phyloP scores from a whole-genome alignment of 2,113 vertebrate species.

The Phrynosoma platyrhinos region DNA sequence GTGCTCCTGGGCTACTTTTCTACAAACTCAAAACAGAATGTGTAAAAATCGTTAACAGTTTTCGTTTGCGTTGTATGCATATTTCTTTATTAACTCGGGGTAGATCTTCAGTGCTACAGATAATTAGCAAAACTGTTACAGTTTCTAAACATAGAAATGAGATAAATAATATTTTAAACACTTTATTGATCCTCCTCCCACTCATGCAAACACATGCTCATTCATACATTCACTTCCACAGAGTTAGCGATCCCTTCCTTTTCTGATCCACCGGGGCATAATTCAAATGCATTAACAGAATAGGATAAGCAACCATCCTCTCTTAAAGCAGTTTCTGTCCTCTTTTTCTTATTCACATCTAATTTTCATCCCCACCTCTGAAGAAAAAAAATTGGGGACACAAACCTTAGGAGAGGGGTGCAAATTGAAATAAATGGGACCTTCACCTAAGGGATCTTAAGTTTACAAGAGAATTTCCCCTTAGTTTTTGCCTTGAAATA shows the following conservation, averaged over 20 bases:
- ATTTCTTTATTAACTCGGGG: constrained; percentile 37
- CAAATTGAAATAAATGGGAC: background rate
- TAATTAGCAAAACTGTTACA: background rate
- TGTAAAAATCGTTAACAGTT: background rate
- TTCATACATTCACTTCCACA: background rate
- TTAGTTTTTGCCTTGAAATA: background rate
- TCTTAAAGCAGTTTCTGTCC: background rate
- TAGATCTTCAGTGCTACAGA: background rate
- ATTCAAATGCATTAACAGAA: background rate
- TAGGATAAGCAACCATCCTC: background rate
- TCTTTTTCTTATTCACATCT: background rate
- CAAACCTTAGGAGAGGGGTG: background rate
- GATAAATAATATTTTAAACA: background rate
- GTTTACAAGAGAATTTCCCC: background rate
- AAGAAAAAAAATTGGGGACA: background rate
- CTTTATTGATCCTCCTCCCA: background rate
- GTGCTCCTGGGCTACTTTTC: background rate
- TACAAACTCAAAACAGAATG: background rate
- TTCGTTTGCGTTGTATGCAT: background rate
- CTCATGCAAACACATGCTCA: no score
- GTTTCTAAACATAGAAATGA: background rate
- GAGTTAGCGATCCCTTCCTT: background rate
- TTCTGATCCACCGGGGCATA: background rate
- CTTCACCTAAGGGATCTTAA: background rate
- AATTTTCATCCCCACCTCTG: background rate